Evolutionary conservation across 2,113 vertebrate species (phyloP).

Genomic region (Podiceps cristatus): DNA sequence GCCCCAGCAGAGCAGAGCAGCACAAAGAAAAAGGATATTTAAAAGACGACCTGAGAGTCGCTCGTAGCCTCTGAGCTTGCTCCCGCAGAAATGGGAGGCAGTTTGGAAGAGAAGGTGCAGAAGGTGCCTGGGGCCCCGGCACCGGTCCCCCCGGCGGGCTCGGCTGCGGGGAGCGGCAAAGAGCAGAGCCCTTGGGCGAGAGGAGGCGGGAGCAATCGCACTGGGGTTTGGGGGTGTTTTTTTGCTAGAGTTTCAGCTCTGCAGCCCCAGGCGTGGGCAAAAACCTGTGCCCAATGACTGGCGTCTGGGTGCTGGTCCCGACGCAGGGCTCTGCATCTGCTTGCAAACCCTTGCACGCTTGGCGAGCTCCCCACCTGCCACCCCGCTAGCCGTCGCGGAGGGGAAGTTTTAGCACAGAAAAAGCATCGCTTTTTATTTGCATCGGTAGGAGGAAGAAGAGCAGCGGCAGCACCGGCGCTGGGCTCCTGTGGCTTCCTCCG

Average conservation of each 20-base stretch:
- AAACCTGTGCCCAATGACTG: accelerated
- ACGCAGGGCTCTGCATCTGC: background rate
- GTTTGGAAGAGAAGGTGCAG: background rate
- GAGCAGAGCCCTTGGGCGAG: background rate
- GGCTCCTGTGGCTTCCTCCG: background rate
- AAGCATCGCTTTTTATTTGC: background rate
- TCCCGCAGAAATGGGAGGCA: background rate
- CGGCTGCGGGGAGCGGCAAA: accelerated
- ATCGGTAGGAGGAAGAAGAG: background rate
- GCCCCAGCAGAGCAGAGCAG: background rate
- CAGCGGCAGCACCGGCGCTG: accelerated
- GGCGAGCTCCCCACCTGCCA: background rate
- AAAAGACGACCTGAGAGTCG: accelerated
- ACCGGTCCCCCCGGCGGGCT: background rate
- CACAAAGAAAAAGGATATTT: background rate
- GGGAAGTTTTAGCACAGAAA: background rate
- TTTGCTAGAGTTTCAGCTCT: background rate
- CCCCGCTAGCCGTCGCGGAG: background rate
- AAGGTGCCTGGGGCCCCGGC: background rate
- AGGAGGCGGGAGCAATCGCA: background rate
- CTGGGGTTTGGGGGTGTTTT: accelerated
- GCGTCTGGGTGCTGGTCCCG: background rate
- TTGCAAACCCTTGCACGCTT: background rate
- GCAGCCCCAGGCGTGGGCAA: background rate
- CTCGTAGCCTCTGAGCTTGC: background rate